Evolutionary conservation across 2,888 invertebrate genomes (phyloP).

Genomic region (Neoaliturus tenellus): DNA sequence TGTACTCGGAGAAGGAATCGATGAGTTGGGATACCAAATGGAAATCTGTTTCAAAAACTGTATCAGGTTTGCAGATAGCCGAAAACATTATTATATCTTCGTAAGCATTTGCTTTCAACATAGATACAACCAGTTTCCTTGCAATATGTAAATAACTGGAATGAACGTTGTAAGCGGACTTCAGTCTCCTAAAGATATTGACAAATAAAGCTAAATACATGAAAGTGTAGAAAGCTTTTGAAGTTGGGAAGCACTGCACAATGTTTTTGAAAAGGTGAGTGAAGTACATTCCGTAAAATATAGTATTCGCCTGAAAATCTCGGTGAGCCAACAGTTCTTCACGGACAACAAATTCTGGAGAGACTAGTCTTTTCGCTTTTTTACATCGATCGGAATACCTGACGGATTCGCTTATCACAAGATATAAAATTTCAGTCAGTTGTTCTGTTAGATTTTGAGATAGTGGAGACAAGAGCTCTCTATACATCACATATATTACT

Average conservation of each 20-base stretch:
- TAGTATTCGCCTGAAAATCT: slow-evolving; percentile 4
- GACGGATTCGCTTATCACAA: neutral
- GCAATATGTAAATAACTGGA: neutral
- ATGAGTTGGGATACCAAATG: slow-evolving; percentile 8
- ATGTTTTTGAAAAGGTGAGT: neutral
- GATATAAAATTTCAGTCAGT: neutral
- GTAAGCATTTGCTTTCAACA: slow-evolving; percentile 1
- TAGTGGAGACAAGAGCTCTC: neutral
- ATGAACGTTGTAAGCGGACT: neutral
- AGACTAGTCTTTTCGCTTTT: neutral
- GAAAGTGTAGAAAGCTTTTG: neutral
- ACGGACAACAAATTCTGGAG: neutral
- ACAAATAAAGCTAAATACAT: slow-evolving; percentile 18
- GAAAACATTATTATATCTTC: neutral
- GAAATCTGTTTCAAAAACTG: slow-evolving; percentile 9
- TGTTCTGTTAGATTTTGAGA: neutral
- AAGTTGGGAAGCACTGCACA: neutral
- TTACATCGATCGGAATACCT: neutral
- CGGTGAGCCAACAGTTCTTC: slow-evolving; percentile 6
- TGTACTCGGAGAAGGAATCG: neutral
- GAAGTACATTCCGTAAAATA: slow-evolving; percentile 13
- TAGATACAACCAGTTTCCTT: neutral
- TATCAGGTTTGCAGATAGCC: neutral
- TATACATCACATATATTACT: neutral
- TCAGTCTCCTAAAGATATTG: neutral